Base-by-base conservation (phyloP, 1,140 invertebrate genomes). In the Lepeophtheirus salmonis region DNA sequence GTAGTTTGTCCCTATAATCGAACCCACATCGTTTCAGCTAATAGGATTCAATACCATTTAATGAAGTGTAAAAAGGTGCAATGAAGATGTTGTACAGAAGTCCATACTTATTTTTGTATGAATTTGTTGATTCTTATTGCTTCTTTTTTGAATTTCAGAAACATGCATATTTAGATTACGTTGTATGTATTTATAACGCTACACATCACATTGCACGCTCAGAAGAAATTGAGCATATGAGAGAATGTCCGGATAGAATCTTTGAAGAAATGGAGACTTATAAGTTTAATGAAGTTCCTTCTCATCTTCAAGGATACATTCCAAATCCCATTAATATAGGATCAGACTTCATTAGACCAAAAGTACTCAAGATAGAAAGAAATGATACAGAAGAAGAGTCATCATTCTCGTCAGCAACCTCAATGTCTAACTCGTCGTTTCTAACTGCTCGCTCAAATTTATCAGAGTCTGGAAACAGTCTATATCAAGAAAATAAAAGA, bases 31-130 rank as follows among this genome's bases (percentile, higher is more conserved):
- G 23, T 54, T 23, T 54, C 23, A n/a, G 18, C 52, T 1, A n/a
- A 54, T 54, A 14, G 52, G 23, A 54, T 54, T 20, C 52, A 54
- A 20, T 54, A 54, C 23, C 52, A 54, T 20, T 21, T 54, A 12
- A 17, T 23, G 14, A 54, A 54, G 23, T 54, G 52, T 20, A 24
- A n/a, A 20, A 54, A 54, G 52, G 52, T 54, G 21, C 16, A 18
- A 2, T 48, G 12, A 12, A 48, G n/a, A 48, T n/a, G 41, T 12
- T 12, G 41, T 48, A 48, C 12, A 12, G n/a, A 12, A 12, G n/a
- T 12, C 41, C 41, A 48, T 12, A n/a, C 41, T 48, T 48, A 12
- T 12, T 12, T n/a, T n/a, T n/a, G n/a, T n/a, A 41, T 41, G 6
- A 10, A 41, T 41, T 41, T 41, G 4, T 52, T 4, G 50, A 21